Evolutionary conservation across 2,888 invertebrate species (phyloP), one percentile per base, ranked within the genome.

Genomic region (Thymelicus sylvestris): DNA sequence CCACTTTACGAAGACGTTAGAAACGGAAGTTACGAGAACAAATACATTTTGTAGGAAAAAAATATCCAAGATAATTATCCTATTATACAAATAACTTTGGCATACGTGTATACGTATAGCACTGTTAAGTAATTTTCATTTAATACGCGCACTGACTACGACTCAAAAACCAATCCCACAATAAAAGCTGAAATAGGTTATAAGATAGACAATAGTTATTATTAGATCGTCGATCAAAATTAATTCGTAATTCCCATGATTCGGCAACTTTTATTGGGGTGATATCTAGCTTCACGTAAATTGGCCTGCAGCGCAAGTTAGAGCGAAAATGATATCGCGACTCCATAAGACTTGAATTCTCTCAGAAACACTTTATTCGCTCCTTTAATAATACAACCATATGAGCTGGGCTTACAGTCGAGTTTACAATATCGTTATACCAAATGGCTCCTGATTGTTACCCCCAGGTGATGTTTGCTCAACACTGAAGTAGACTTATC

Each of bases 231-330:
- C 31, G 19, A 84, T 86, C 82, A 85, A 86, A 84, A 85, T 83
- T 81, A 86, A 84, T 85, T 81, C 76, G 78, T 83, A 82, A 86
- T 85, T 83, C 76, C 79, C 78, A 78, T 75, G 76, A 84, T 78
- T 85, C 85, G 79, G 82, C 83, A 78, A 64, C 19, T 70, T 70
- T 70, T 70, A 70, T 70, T 65, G 48, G 31, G 59, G 47, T 60
- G 55, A 55, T 61, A 61, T 38, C 44, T 66, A 61, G 65, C 60
- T 71, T 13, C 61, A 60, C 50, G 77, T 81, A 85, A 87, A 87
- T 85, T 86, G 81, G 79, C 79, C 81, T 80, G 76, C 75, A 78
- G 81, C 71, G 73, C 62, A 72, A 74, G 71, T 74, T 74, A 75
- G 61, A 75, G 77, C 79, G 80, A 80, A 84, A 86, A 85, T 82